phyloP scores from a whole-genome alignment of 2,797 vertebrate genomes.

The Menidia menidia region DNA sequence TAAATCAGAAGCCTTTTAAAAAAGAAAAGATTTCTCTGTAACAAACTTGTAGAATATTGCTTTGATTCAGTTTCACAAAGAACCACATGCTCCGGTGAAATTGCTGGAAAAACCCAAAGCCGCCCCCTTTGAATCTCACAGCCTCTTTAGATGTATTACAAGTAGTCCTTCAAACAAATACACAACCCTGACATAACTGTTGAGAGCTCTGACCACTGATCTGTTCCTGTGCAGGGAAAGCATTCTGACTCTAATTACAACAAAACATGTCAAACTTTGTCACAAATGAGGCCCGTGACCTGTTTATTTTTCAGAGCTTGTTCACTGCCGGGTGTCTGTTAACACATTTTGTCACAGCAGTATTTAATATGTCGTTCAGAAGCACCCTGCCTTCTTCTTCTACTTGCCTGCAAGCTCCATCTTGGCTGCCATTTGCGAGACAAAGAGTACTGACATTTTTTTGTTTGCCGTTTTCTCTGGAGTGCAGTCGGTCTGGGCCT shows the following conservation, averaged over 20 bases:
- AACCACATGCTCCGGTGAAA: slow-evolving; percentile 24
- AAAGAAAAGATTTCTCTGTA: slow-evolving; percentile 31
- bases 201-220: slow-evolving; percentile 33
- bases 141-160: slow-evolving; percentile 45
- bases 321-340: slow-evolving; percentile 42
- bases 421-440: too few species aligned
- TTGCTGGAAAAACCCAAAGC: slow-evolving; percentile 28
- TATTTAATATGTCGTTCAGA: slow-evolving; percentile 1
- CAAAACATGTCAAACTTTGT: slow-evolving; percentile 44
- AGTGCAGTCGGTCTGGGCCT: slow-evolving; percentile 54
- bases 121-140: slow-evolving; percentile 35
- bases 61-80: slow-evolving; percentile 45
- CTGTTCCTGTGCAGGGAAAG: slow-evolving; percentile 21
- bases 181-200: slow-evolving; percentile 54
- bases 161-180: slow-evolving; percentile 58
- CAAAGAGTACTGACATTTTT: slow-evolving; percentile 9
- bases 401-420: background rate
- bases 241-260: slow-evolving; percentile 32
- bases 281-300: slow-evolving; percentile 15
- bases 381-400: background rate
- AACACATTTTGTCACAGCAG: slow-evolving; percentile 3
- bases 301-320: slow-evolving; percentile 53
- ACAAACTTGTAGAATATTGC: slow-evolving; percentile 30
- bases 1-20: slow-evolving; percentile 67
- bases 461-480: slow-evolving; percentile 60